Evolutionary conservation across 2,888 invertebrate species (phyloP).

Genomic region (Tetrapedia diversipes): DNA sequence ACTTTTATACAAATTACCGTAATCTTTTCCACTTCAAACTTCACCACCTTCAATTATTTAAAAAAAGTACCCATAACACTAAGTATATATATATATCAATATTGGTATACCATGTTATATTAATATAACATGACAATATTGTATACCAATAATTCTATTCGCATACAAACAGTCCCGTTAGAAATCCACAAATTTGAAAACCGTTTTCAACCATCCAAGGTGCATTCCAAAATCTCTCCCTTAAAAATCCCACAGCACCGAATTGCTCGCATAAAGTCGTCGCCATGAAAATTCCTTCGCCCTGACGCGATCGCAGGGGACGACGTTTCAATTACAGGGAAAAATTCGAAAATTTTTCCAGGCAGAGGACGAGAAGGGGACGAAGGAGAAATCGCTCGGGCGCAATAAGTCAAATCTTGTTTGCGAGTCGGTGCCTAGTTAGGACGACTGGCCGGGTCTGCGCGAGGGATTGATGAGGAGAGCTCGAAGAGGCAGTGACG

Average conservation of each 20-base stretch:
- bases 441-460: conserved; percentile 72
- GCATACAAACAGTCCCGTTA: too few species aligned
- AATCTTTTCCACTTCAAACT: too few species aligned
- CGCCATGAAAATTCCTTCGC: conserved; percentile 6
- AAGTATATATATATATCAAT: too few species aligned
- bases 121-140: too few species aligned
- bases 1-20: too few species aligned
- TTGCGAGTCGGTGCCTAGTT: conserved; percentile 79
- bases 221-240: too few species aligned
- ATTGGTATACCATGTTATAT: too few species aligned
- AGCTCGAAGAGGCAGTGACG: conserved; percentile 62
- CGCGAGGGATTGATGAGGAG: conserved; percentile 73
- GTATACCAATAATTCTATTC: too few species aligned
- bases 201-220: too few species aligned
- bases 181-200: too few species aligned
- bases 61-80: too few species aligned
- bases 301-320: conserved; percentile 12
- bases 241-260: neutral
- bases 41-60: too few species aligned
- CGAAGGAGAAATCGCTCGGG: conserved; percentile 75
- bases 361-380: conserved; percentile 49
- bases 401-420: conserved; percentile 82
- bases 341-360: conserved; percentile 41
- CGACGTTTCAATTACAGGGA: conserved; percentile 30
- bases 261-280: neutral